A percentile compares a stretch with the other conserved stretches of the same genome.
phyloP scores from a whole-genome alignment of 2,888 invertebrate species.

The Calameuta pallipes region DNA sequence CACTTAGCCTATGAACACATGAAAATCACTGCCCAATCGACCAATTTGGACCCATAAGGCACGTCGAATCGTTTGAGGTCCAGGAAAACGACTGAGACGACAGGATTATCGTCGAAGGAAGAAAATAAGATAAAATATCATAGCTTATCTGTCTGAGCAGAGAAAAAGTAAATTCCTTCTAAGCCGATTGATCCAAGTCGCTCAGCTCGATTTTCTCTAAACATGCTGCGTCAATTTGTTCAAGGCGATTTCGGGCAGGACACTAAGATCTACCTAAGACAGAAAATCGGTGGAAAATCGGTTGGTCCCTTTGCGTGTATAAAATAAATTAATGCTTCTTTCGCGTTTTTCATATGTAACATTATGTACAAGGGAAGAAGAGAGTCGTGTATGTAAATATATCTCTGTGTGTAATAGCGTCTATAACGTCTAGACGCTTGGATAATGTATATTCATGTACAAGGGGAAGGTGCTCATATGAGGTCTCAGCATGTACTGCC shows the following conservation, averaged over 20 bases:
- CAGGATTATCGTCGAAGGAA: neutral
- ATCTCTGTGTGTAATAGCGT: neutral
- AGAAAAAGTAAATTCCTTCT: neutral
- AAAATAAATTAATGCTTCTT: conserved; percentile 61
- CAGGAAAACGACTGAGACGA: neutral
- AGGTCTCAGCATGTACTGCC: neutral
- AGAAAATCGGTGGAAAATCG: conserved; percentile 66
- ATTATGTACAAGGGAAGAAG: conserved; percentile 42
- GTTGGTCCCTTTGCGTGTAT: conserved; percentile 63
- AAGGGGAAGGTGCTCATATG: neutral
- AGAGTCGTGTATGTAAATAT: conserved; percentile 8
- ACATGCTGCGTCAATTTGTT: conserved; percentile 39
- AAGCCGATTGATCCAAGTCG: neutral
- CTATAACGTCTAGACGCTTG: neutral
- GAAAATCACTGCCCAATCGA: conserved; percentile 66
- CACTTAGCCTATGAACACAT: conserved; percentile 67
- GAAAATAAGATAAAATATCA: neutral
- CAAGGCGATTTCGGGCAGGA: conserved; percentile 62
- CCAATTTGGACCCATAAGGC: conserved; percentile 64
- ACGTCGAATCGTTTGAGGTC: conserved; percentile 44
- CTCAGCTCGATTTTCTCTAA: conserved; percentile 4
- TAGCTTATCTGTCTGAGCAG: neutral
- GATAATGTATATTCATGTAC: neutral
- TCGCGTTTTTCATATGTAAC: conserved; percentile 51
- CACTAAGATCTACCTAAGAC: conserved; percentile 61